phyloP scores from a whole-genome alignment of 2,797 vertebrate genomes.

The Lycodopsis pacificus region DNA sequence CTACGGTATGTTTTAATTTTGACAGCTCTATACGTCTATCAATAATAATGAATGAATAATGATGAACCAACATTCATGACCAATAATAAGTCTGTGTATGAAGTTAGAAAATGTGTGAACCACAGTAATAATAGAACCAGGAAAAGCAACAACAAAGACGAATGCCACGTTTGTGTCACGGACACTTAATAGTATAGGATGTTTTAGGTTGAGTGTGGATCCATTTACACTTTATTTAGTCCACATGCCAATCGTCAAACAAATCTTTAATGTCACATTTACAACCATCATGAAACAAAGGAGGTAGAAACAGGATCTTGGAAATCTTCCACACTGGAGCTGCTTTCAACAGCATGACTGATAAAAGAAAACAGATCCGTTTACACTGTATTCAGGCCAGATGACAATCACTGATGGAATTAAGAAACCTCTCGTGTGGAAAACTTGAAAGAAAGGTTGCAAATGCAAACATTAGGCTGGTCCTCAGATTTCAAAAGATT shows the following conservation, averaged over 20 bases:
- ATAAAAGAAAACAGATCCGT: conserved; percentile 49
- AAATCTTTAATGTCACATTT: conserved; percentile 43
- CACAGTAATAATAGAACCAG: conserved; percentile 17
- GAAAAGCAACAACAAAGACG: conserved; percentile 13
- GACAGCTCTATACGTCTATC: neutral
- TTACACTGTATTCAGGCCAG: conserved; percentile 48
- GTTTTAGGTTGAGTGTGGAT: conserved; percentile 22
- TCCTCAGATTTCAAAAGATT: conserved; percentile 49
- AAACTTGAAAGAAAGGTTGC: conserved; percentile 19
- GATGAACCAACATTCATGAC: neutral
- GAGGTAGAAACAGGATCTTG: conserved; percentile 36
- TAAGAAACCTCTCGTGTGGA: conserved; percentile 22
- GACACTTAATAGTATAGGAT: conserved; percentile 26
- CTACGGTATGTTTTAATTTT: neutral
- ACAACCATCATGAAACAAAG: conserved; percentile 24
- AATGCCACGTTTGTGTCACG: conserved; percentile 35
- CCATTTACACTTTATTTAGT: conserved; percentile 50
- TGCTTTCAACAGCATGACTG: conserved; percentile 29
- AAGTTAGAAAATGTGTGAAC: conserved; percentile 23
- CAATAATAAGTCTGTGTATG: conserved; percentile 13
- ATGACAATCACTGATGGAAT: conserved; percentile 47
- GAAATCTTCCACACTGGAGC: conserved; percentile 16
- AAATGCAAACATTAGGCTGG: conserved; percentile 21
- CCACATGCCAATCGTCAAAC: conserved; percentile 46
- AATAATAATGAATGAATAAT: neutral